Evolutionary conservation across 92 coral and sea anemone genomes (phyloP).

Genomic region (Pocillopora meandrina): DNA sequence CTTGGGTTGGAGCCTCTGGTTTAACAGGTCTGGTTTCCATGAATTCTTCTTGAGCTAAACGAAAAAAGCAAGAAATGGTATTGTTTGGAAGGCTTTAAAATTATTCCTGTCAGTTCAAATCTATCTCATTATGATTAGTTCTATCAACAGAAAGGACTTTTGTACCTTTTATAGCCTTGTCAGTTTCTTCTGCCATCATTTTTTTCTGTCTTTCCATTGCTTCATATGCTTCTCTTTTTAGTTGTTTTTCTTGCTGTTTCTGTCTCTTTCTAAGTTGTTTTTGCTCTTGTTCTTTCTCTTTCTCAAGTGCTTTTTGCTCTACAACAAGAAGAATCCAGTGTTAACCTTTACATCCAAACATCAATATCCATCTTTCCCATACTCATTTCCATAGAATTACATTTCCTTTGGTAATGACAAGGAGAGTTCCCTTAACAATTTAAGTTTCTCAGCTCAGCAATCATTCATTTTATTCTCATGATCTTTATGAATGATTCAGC

Average conservation of each 20-base stretch:
- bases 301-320: conserved; percentile 73
- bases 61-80: neutral
- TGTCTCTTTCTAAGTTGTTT: conserved; percentile 76
- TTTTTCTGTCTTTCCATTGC: conserved; percentile 89
- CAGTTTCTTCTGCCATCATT: conserved; percentile 81
- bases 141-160: neutral
- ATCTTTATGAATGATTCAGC: no score
- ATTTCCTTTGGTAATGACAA: no score
- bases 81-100: neutral
- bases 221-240: conserved; percentile 91
- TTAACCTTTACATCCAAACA: neutral
- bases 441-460: no score
- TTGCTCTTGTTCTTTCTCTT: conserved; percentile 60
- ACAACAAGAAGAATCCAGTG: neutral
- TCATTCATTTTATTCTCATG: no score
- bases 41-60: conserved; percentile 79
- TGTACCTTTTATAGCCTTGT: conserved; percentile 72
- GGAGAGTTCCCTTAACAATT: no score
- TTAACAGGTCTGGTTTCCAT: conserved; percentile 84
- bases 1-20: conserved; percentile 50
- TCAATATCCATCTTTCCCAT: conserved; percentile 60
- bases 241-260: conserved; percentile 81
- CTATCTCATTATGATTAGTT: no score
- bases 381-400: neutral
- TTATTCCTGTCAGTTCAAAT: no score